A percentile compares a stretch with the other conserved stretches of the same genome.
Conservation (phyloP, 2,888 invertebrate genomes). For the Limnephilus auricula region DNA sequence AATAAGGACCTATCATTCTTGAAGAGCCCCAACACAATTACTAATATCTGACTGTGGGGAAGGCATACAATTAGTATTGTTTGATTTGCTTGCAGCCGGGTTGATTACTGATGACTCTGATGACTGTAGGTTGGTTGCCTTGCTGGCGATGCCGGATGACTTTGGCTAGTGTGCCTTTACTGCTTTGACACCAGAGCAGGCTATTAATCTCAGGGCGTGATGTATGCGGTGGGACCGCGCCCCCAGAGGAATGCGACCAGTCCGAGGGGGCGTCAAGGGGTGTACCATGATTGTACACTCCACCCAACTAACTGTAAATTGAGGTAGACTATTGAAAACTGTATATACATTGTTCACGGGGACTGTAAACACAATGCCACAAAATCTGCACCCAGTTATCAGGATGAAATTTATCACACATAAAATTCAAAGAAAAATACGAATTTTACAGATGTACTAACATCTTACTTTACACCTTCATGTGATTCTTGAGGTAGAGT, state of each 20-base stretch:
- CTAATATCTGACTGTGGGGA: no score
- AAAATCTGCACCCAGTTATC: no score
- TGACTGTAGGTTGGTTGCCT: background rate
- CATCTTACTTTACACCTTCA: no score
- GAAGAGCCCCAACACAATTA: no score
- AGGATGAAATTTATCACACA: no score
- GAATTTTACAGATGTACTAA: no score
- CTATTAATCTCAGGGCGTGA: conserved; percentile 32
- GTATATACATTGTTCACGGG: background rate
- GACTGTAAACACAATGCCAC: background rate
- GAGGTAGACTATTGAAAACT: background rate
- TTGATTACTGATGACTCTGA: background rate
- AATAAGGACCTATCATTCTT: no score
- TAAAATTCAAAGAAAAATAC: no score
- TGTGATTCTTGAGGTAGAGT: no score
- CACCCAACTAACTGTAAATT: background rate
- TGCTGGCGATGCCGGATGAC: conserved; percentile 12
- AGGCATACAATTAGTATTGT: background rate
- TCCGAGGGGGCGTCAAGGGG: background rate
- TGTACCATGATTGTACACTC: background rate
- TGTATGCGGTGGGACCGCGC: background rate
- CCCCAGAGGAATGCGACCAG: conserved; percentile 5
- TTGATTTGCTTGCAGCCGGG: background rate
- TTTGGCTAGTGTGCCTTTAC: background rate
- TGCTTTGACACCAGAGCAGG: conserved; percentile 32